phyloP scores from a whole-genome alignment of 2,888 invertebrate genomes.

The Agriopis marginaria region DNA sequence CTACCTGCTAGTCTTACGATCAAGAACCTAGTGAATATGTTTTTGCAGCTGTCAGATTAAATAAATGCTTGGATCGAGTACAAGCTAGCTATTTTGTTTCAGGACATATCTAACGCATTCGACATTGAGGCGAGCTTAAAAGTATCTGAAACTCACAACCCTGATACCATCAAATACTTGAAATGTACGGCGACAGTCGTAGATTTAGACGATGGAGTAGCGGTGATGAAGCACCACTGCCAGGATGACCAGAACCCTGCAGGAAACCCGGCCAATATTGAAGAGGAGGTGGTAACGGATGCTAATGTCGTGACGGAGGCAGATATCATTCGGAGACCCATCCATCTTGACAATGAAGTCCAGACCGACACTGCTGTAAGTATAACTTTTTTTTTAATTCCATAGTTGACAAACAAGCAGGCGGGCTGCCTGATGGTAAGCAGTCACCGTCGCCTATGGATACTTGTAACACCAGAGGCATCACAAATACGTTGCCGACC shows the following conservation, averaged over 20 bases:
- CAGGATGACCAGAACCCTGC: constrained; percentile 46
- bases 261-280: constrained; percentile 45
- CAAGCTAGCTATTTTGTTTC: constrained; percentile 25
- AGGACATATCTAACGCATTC: constrained; percentile 63
- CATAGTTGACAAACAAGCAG: too few species aligned
- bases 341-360: constrained; percentile 75
- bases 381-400: constrained; percentile 31
- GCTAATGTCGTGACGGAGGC: constrained; percentile 44
- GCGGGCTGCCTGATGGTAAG: too few species aligned
- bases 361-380: constrained; percentile 69
- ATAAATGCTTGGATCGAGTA: too few species aligned
- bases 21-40: too few species aligned
- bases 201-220: constrained; percentile 55
- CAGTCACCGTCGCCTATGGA: too few species aligned
- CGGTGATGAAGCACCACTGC: constrained; percentile 60
- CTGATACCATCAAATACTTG: constrained; percentile 56
- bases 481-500: too few species aligned
- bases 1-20: too few species aligned
- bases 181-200: constrained; percentile 68
- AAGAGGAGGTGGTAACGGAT: constrained; percentile 42
- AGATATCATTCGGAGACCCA: constrained; percentile 52
- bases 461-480: too few species aligned
- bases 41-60: too few species aligned
- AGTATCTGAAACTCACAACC: constrained; percentile 57
- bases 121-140: constrained; percentile 64